phyloP scores from a whole-genome alignment of 1,140 invertebrate genomes.

The Campoletis sonorensis region DNA sequence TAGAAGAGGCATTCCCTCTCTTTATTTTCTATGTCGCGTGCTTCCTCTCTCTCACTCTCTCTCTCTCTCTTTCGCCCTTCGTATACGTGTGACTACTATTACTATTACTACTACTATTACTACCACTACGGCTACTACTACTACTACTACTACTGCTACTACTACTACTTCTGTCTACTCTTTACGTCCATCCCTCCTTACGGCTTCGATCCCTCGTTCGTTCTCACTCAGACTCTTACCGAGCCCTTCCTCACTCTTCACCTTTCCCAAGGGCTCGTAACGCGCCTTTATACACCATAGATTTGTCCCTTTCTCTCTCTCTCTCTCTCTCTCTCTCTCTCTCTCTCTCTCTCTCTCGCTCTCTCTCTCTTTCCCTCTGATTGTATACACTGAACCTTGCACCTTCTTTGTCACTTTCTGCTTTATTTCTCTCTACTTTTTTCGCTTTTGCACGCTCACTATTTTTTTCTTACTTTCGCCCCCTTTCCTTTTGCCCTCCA shows the following conservation, averaged over 20 bases:
- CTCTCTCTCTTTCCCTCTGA: neutral
- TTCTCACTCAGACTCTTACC: conserved; percentile 8
- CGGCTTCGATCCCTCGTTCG: conserved; percentile 29
- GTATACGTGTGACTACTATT: neutral
- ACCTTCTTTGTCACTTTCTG: neutral
- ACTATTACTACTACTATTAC: conserved; percentile 5
- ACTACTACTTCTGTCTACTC: conserved; percentile 27
- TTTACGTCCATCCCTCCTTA: conserved; percentile 24
- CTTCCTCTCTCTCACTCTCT: conserved; percentile 24
- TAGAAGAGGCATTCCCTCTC: conserved; percentile 11
- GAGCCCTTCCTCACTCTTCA: neutral
- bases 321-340: neutral
- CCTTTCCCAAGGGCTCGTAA: neutral
- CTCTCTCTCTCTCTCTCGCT: neutral
- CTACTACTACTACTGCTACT: conserved; percentile 19
- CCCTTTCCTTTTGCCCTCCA: neutral
- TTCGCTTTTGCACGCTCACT: neutral
- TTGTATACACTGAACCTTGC: neutral
- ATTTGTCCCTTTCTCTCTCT: neutral
- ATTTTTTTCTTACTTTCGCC: conserved; percentile 4
- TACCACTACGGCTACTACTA: no score
- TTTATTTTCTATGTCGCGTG: neutral
- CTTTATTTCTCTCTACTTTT: neutral
- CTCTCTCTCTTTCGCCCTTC: neutral
- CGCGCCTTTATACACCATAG: conserved; percentile 4